These are phyloP conservation scores for Cygnus buccinator DNA, from an alignment of 2,113 vertebrate species.

Conservation along the genomic window DNA sequence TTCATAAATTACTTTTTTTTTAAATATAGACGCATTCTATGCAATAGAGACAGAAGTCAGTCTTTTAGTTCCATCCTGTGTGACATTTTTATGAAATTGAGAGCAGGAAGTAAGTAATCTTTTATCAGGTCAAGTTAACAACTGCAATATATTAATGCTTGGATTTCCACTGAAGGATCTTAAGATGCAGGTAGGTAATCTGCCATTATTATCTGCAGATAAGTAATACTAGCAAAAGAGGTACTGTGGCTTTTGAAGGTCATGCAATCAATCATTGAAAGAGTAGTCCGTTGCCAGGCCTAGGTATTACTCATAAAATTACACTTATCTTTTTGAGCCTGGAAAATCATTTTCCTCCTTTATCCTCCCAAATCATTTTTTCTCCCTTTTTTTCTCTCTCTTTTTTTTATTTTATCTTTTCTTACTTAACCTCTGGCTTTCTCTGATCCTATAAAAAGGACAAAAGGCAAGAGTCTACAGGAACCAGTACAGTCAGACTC, in stretches of 20 bases:
- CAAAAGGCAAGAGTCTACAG: neutral
- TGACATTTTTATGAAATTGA: neutral
- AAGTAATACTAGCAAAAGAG: neutral
- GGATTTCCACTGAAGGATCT: neutral
- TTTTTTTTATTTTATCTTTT: neutral
- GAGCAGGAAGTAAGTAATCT: neutral
- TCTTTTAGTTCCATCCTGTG: neutral
- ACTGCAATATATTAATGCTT: neutral
- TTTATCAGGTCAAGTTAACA: neutral
- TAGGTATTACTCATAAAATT: neutral
- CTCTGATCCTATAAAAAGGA: neutral
- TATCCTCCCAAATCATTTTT: neutral
- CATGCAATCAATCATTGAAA: slow-evolving; percentile 8
- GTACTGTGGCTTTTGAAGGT: neutral
- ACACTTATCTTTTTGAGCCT: neutral
- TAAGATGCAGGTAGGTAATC: neutral
- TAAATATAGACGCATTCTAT: neutral
- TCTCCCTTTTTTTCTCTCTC: neutral
- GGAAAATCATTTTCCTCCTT: neutral
- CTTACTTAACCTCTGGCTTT: slow-evolving; percentile 32
- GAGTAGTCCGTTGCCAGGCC: neutral
- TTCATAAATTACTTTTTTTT: neutral
- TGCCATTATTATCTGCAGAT: neutral
- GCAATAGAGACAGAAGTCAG: neutral
- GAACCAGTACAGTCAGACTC: neutral